Evolutionary conservation across 2,888 invertebrate genomes (phyloP), one percentile per base, ranked within the genome.

Genomic region (Dolichomitus sp.): DNA sequence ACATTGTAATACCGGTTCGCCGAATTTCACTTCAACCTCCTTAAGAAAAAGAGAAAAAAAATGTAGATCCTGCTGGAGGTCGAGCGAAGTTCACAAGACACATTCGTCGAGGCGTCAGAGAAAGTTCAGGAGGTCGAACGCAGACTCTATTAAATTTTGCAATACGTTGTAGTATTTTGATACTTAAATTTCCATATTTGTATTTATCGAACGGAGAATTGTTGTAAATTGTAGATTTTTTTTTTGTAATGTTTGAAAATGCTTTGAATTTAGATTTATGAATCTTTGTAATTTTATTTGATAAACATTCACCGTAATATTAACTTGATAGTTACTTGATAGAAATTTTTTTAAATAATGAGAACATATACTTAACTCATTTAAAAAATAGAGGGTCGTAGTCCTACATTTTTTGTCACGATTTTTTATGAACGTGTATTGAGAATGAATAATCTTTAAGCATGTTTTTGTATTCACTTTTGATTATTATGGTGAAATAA

Each of bases 11-110:
- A 57, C 27, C n/a, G 14, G n/a, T 59, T 59, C 59, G 45, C 9
- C 72, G 33, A 72, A 72, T 59, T 72, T 61, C 61, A 40, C 63
- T 50, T 33, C 40, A 63, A 63, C 50, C 73, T 50, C 23, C 12
- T 63, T 50, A 73, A 61, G 14, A 30, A 63, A 40, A 19, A 3
- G 5, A 14, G n/a, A 45, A 14, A 45, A 45, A 45, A 45, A 45
- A 12, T n/a, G 45, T 5, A 27, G 33, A 65, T 54, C 27, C 27
- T 37, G 52, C 37, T 52, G 30, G 54, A 54, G 74, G 52, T 65
- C 74, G 54, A 40, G 17, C 17, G 33, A 45, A 37, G 63, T 40
- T 74, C 52, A 52, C 1, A 19, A 48, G 19, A 52, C 40, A 14
- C 33, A 52, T 33, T 40, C 59, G 59, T 61, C 17, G 52, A 48